phyloP scores from a whole-genome alignment of 2,797 vertebrate species.

The Phyllotis vaccarum region DNA sequence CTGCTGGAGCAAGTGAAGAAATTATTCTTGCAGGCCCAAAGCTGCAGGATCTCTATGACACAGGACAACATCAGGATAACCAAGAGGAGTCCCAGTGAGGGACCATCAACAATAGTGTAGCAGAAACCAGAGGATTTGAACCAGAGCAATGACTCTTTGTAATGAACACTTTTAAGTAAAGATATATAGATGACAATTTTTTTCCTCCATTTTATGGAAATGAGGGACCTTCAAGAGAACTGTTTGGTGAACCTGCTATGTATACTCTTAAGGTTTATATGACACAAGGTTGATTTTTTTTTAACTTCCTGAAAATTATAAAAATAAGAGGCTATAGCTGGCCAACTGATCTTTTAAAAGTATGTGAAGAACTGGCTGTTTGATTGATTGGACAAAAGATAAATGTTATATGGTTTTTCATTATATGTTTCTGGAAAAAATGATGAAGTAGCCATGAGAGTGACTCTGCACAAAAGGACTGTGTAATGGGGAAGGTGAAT shows the following conservation, averaged over 20 bases:
- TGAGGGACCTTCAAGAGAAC: slow-evolving; percentile 3
- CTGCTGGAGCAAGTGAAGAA: neutral
- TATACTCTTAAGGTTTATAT: neutral
- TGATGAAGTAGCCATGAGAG: neutral
- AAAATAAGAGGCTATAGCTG: neutral
- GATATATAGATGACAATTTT: neutral
- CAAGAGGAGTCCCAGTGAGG: neutral
- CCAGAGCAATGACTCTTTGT: neutral
- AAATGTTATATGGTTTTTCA: neutral
- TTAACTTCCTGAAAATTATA: neutral
- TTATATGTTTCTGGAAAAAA: neutral
- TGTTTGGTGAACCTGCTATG: neutral
- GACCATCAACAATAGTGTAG: neutral
- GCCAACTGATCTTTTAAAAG: neutral
- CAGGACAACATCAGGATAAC: neutral
- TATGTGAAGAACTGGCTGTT: neutral
- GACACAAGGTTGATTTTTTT: neutral
- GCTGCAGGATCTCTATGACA: neutral
- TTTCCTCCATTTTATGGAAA: neutral
- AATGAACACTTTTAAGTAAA: neutral
- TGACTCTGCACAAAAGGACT: neutral
- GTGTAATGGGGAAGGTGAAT: neutral
- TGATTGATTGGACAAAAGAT: neutral
- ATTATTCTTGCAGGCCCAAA: neutral
- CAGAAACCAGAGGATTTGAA: neutral